Evolutionary conservation across 2,113 vertebrate genomes (phyloP).

Genomic region (Miniopterus natalensis): DNA sequence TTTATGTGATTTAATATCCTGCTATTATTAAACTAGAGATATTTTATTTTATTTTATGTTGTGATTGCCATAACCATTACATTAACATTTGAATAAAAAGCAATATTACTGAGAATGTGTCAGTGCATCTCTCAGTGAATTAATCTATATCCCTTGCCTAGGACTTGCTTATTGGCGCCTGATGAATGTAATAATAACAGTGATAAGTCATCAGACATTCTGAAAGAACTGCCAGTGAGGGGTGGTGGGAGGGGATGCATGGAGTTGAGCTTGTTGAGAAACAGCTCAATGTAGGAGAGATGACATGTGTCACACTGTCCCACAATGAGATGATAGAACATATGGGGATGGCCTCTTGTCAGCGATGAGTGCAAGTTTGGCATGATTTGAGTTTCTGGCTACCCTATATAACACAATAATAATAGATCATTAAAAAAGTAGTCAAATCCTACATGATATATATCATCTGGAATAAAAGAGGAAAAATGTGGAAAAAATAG

Average conservation of each 20-base stretch:
- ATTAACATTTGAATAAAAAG: constrained; percentile 46
- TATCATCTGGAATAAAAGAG: background rate
- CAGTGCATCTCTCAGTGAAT: background rate
- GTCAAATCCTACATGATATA: background rate
- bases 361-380: background rate
- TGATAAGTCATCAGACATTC: background rate
- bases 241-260: background rate
- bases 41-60: constrained; percentile 55
- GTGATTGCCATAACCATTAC: constrained; percentile 1
- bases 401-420: background rate
- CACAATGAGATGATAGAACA: background rate
- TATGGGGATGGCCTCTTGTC: background rate
- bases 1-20: constrained; percentile 20
- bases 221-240: background rate
- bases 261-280: background rate
- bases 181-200: background rate
- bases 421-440: background rate
- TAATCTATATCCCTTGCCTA: background rate
- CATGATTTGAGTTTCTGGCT: background rate
- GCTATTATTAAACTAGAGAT: constrained; percentile 18
- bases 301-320: background rate
- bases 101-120: background rate
- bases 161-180: background rate
- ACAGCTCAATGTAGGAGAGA: background rate
- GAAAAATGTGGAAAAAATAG: background rate